Conservation (phyloP, 1,140 invertebrate species). For the Drosophila punjabiensis region DNA sequence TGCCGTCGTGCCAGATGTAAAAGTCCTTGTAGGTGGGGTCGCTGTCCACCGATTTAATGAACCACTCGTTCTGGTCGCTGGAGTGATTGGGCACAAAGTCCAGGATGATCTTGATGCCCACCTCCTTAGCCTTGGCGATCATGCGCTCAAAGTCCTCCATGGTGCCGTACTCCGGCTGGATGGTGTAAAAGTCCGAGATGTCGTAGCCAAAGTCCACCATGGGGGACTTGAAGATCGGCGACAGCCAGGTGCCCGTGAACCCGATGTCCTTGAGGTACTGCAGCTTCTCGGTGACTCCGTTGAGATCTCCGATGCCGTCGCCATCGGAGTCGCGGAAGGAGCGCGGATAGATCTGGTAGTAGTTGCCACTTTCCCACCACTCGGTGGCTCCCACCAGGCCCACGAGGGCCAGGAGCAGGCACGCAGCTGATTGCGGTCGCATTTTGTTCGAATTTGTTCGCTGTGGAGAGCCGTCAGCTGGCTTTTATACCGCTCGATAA, state of each 20-base stretch:
- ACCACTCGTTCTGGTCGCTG: constrained; percentile 91
- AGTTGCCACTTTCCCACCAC: constrained; percentile 90
- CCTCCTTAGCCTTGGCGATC: constrained; percentile 87
- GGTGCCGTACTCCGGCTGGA: constrained; percentile 91
- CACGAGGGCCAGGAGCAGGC: constrained; percentile 43
- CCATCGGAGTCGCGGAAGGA: constrained; percentile 91
- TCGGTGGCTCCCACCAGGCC: constrained; percentile 73
- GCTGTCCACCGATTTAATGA: constrained; percentile 87
- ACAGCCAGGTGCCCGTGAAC: constrained; percentile 89
- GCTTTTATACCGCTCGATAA: constrained; percentile 69
- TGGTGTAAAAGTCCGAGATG: constrained; percentile 90
- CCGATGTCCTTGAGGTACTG: constrained; percentile 87
- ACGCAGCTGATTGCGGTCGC: constrained; percentile 52
- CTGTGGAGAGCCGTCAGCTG: background rate
- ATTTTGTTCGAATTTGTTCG: constrained; percentile 58
- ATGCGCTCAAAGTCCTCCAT: constrained; percentile 90
- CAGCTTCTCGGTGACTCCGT: constrained; percentile 86
- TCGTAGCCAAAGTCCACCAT: constrained; percentile 91
- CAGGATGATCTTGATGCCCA: constrained; percentile 88
- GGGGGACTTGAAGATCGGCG: constrained; percentile 89
- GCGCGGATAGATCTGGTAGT: constrained; percentile 92
- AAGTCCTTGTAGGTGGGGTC: constrained; percentile 88
- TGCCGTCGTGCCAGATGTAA: constrained; percentile 90
- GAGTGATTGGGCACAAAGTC: constrained; percentile 92
- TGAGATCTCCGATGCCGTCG: constrained; percentile 91